Evolutionary conservation across 2,113 vertebrate species (phyloP).

Genomic region (Chaetura pelagica): DNA sequence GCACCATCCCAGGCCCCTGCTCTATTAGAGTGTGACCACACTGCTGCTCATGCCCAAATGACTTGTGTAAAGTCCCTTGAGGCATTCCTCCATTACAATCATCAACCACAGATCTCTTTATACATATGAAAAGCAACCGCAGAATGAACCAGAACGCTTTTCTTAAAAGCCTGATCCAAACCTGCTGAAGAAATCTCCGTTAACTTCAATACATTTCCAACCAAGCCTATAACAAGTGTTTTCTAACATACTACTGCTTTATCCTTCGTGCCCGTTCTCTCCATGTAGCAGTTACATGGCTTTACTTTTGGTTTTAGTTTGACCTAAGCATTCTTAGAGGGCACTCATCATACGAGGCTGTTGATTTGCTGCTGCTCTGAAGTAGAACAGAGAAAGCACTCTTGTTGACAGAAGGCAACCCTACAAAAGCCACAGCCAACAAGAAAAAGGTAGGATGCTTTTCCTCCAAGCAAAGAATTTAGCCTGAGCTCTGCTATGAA

Average conservation of each 20-base stretch:
- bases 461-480: background rate
- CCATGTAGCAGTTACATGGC: background rate
- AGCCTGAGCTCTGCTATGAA: background rate
- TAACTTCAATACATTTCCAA: background rate
- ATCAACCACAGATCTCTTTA: background rate
- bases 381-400: background rate
- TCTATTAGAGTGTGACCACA: background rate
- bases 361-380: background rate
- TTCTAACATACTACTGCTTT: background rate
- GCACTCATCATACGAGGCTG: background rate
- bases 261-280: background rate
- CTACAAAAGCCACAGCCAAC: background rate
- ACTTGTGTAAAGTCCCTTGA: background rate
- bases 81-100: background rate
- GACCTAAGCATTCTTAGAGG: background rate
- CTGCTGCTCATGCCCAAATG: background rate
- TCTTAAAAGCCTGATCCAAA: background rate
- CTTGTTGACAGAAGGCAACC: background rate
- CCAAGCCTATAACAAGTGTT: background rate
- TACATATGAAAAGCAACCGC: background rate
- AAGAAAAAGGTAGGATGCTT: background rate
- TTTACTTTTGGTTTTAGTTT: slow-evolving; percentile 4
- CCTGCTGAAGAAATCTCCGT: background rate
- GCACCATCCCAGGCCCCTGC: background rate
- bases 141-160: background rate